Evolutionary conservation across 2,113 vertebrate species (phyloP).

Genomic region (Geothlypis trichas): DNA sequence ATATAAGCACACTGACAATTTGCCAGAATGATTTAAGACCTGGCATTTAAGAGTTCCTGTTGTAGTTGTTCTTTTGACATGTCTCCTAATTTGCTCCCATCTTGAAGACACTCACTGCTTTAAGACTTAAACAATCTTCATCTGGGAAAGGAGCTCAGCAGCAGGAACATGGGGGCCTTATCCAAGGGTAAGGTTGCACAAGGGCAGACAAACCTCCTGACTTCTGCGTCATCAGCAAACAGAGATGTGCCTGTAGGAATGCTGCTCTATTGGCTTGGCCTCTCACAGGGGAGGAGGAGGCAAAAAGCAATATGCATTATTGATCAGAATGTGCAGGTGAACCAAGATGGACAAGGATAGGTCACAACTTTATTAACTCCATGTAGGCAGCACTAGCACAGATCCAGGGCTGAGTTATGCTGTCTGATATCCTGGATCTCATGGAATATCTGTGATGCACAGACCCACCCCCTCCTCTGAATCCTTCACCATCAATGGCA

Average conservation of each 20-base stretch:
- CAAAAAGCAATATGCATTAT: conserved; percentile 49
- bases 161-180: neutral
- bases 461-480: neutral
- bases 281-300: conserved; percentile 16
- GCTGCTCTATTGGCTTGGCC: conserved; percentile 23
- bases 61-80: conserved; percentile 58
- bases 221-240: neutral
- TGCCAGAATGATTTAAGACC: conserved; percentile 64
- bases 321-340: conserved; percentile 38
- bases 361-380: conserved; percentile 45
- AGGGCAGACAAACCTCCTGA: neutral
- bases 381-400: neutral
- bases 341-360: conserved; percentile 44
- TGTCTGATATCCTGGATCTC: neutral
- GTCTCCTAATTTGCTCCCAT: conserved; percentile 48
- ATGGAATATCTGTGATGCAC: neutral
- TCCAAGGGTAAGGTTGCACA: neutral
- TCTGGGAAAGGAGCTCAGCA: neutral
- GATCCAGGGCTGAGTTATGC: neutral
- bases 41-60: conserved; percentile 64
- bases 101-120: conserved; percentile 26
- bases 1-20: conserved; percentile 57
- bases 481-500: rapidly evolving
- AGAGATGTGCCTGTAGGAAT: neutral
- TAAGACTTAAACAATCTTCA: conserved; percentile 21